These are phyloP conservation scores for Gymnocypris eckloni DNA, from an alignment of 2,797 vertebrate genomes.

Conservation along the genomic window DNA sequence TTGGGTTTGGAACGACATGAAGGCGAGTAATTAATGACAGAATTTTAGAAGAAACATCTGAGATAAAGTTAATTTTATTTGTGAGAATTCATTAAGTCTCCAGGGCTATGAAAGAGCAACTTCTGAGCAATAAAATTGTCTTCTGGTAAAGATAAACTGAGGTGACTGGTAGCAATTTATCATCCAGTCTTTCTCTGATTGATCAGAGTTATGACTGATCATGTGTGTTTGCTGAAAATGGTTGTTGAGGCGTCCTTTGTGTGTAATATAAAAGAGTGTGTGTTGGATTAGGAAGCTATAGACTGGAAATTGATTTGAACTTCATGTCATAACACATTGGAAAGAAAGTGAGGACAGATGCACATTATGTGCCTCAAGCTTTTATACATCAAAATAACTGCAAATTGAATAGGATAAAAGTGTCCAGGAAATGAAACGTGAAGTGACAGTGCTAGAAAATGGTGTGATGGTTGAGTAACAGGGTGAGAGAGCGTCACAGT, in stretches of 20 bases:
- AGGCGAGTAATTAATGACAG: too few relatives aligned
- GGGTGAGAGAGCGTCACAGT: neutral
- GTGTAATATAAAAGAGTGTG: neutral
- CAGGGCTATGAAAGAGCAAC: neutral
- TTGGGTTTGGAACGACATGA: too few relatives aligned
- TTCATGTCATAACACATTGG: conserved; percentile 2
- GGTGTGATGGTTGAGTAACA: neutral
- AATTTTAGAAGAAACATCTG: neutral
- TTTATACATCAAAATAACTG: conserved; percentile 13
- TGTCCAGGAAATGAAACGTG: conserved; percentile 6
- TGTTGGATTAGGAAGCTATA: neutral
- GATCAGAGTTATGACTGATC: neutral
- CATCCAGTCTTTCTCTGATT: neutral
- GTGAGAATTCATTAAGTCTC: neutral
- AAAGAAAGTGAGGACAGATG: neutral
- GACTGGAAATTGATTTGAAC: conserved; percentile 8
- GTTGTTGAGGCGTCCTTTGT: neutral
- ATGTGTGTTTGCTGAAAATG: neutral
- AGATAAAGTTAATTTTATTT: neutral
- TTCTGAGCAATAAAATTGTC: neutral
- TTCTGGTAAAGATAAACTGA: neutral
- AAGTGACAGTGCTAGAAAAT: neutral
- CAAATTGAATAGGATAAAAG: conserved; percentile 19
- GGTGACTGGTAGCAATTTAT: neutral
- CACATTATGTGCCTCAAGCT: conserved; percentile 22